Percentiles rank a stretch among this genome's conserved stretches.
Evolutionary conservation across 2,797 vertebrate species (phyloP).

Genomic region (Arctocebus calabarensis): DNA sequence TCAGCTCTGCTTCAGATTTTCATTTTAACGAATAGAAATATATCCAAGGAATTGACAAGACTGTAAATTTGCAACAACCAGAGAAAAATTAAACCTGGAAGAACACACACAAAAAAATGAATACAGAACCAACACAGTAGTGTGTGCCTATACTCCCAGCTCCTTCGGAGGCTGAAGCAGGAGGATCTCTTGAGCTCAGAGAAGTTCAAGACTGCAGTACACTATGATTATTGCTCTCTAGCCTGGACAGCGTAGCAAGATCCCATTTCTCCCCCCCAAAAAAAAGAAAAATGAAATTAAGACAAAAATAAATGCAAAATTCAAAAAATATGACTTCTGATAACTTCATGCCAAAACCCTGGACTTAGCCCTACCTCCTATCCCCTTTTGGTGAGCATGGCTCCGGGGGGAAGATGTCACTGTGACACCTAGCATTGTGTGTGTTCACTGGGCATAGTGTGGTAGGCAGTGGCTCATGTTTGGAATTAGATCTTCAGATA

Average conservation of each 20-base stretch:
- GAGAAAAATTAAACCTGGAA: not conserved
- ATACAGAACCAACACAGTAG: not conserved
- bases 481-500: not conserved
- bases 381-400: accelerated
- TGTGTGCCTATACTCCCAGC: not conserved
- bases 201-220: not conserved
- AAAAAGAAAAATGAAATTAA: not conserved
- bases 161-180: not conserved
- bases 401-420: not conserved
- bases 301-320: not conserved
- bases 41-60: not conserved
- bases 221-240: not conserved
- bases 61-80: not conserved
- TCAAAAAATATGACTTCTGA: not conserved
- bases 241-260: not conserved
- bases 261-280: not conserved
- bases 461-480: not conserved
- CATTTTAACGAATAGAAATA: slow-evolving; percentile 56
- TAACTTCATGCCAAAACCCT: not conserved
- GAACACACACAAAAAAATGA: not conserved
- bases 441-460: not conserved
- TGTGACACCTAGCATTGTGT: accelerated
- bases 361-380: not conserved
- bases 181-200: not conserved
- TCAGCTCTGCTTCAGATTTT: not conserved